Conservation (phyloP, 2,113 vertebrate species). For the Theristicus caerulescens region DNA sequence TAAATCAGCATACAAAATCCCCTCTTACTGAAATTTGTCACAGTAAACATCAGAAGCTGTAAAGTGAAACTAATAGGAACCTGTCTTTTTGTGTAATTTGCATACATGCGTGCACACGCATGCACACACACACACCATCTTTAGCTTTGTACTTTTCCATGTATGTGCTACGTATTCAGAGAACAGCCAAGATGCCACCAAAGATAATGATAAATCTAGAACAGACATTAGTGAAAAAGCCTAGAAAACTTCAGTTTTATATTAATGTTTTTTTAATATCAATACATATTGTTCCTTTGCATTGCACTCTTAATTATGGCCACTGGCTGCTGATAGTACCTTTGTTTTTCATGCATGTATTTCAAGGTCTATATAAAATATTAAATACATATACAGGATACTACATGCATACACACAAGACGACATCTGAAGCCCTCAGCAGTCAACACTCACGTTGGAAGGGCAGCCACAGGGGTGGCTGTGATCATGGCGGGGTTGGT, state of each 20-base stretch:
- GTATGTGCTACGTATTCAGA: neutral
- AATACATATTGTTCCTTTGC: neutral
- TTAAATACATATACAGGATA: neutral
- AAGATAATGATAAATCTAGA: neutral
- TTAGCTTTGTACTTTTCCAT: neutral
- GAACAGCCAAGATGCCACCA: neutral
- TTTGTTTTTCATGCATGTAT: neutral
- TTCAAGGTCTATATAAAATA: neutral
- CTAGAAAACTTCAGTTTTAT: neutral
- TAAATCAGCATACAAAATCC: constrained; percentile 43
- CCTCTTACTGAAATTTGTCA: constrained; percentile 41
- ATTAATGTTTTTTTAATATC: neutral
- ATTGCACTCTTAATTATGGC: neutral
- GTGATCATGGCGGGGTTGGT: neutral
- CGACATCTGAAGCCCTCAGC: neutral
- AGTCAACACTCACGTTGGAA: neutral
- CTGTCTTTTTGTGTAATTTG: neutral
- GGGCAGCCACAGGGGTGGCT: neutral
- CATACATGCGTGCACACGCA: neutral
- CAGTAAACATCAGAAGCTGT: constrained; percentile 40
- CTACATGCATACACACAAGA: neutral
- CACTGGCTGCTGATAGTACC: neutral
- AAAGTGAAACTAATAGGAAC: constrained; percentile 22
- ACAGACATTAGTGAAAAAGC: neutral
- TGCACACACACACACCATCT: neutral